Conservation (phyloP, 2,888 invertebrate species). For the Amorpha juglandis region DNA sequence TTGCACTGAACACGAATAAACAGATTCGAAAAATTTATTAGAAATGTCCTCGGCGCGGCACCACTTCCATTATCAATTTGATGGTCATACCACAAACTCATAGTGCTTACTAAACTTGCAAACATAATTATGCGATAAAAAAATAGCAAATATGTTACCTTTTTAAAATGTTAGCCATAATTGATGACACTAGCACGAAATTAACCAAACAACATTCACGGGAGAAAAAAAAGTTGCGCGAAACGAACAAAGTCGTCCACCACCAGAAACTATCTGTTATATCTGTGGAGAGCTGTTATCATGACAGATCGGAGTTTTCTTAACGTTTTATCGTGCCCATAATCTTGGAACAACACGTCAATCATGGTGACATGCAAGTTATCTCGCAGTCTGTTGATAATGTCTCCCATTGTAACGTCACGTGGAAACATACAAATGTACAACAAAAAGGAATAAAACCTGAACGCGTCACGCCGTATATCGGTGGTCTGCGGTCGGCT, state of each 20-base stretch:
- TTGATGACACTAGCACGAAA: constrained; percentile 26
- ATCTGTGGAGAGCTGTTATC: constrained; percentile 60
- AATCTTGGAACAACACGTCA: constrained; percentile 74
- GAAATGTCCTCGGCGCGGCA: constrained; percentile 7
- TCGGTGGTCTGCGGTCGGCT: constrained; percentile 9
- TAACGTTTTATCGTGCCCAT: constrained; percentile 46
- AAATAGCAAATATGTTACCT: constrained; percentile 50
- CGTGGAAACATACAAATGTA: constrained; percentile 43
- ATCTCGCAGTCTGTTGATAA: constrained; percentile 42
- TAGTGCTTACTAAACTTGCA: not conserved
- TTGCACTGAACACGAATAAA: constrained; percentile 1
- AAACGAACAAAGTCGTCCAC: constrained; percentile 36
- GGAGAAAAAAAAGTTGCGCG: constrained; percentile 36
- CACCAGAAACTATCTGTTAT: constrained; percentile 40
- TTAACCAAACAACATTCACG: constrained; percentile 35
- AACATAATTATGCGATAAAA: not conserved
- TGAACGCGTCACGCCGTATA: not conserved
- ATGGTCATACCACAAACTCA: not conserved
- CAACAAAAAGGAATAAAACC: constrained; percentile 18
- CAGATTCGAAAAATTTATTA: not conserved
- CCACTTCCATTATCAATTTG: not conserved
- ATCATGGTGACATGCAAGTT: constrained; percentile 54
- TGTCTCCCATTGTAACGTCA: constrained; percentile 48
- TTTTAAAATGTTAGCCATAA: constrained; percentile 65
- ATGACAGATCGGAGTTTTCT: constrained; percentile 71